phyloP scores from a whole-genome alignment of 2,888 invertebrate genomes.

The Oscheius onirici region DNA sequence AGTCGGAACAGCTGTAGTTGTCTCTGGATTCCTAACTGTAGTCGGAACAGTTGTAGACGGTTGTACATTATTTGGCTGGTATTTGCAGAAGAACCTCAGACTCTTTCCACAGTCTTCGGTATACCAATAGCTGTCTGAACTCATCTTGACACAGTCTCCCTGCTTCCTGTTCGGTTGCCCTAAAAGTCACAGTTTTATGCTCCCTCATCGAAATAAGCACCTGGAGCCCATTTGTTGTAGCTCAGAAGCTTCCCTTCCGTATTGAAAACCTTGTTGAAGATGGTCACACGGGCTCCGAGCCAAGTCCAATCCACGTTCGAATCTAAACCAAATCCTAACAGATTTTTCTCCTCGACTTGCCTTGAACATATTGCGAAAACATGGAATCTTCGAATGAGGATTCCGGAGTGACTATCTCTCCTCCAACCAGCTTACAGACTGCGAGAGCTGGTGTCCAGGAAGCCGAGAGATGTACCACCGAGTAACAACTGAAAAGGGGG shows the following conservation, averaged over 20 bases:
- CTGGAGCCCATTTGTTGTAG: background rate
- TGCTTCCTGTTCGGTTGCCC: too few relatives aligned
- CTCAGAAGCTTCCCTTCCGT: background rate
- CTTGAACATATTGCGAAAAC: background rate
- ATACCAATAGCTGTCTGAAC: background rate
- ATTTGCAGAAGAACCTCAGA: background rate
- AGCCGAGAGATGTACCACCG: background rate
- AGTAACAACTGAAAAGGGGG: background rate
- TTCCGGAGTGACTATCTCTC: background rate
- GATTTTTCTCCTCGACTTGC: background rate
- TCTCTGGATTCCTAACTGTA: background rate
- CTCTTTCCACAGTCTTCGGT: background rate
- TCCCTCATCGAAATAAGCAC: background rate
- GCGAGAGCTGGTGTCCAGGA: background rate
- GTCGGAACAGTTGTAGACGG: background rate
- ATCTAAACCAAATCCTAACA: background rate
- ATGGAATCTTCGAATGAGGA: background rate
- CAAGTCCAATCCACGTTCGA: background rate
- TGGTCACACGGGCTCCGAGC: constrained; percentile 1
- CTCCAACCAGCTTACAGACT: background rate
- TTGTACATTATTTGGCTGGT: too few relatives aligned
- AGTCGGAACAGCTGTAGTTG: too few relatives aligned
- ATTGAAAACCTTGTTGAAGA: background rate
- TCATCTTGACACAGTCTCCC: constrained; percentile 10
- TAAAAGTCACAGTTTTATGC: background rate